A percentile compares a stretch with the other conserved stretches of the same genome.
These are phyloP conservation scores for Brotula barbata DNA, from an alignment of 2,797 vertebrate species.

Conservation along the genomic window DNA sequence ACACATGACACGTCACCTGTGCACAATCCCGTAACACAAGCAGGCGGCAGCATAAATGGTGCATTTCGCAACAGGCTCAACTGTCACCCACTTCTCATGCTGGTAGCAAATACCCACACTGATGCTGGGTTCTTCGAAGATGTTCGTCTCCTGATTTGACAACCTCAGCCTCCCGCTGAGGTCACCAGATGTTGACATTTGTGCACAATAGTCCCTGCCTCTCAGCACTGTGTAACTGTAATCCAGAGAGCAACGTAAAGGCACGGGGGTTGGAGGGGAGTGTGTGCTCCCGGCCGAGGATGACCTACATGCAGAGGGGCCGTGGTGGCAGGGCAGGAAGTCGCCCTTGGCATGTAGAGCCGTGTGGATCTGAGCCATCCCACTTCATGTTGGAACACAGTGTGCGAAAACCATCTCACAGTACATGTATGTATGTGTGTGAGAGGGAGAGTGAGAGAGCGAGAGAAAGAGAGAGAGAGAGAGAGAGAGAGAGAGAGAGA, in stretches of 20 bases:
- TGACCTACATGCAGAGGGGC: conserved; percentile 75
- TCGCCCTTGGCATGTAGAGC: conserved; percentile 46
- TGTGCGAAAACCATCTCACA: conserved; percentile 25
- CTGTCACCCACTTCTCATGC: conserved; percentile 4
- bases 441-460: conserved; percentile 19
- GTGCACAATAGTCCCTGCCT: too few species aligned
- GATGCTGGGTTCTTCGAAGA: conserved; percentile 17
- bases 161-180: conserved; percentile 14
- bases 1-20: too few species aligned
- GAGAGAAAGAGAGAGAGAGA: conserved; percentile 5
- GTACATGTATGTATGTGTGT: conserved; percentile 3
- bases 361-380: conserved; percentile 55
- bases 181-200: conserved; percentile 21
- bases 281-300: conserved; percentile 42
- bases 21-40: too few species aligned
- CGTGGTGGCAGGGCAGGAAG: conserved; percentile 61
- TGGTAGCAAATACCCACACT: conserved; percentile 25
- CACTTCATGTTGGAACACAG: conserved; percentile 19
- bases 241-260: conserved; percentile 1
- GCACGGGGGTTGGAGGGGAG: conserved; percentile 9
- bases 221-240: too few species aligned
- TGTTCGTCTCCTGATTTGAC: conserved; percentile 1
- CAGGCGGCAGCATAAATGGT: too few species aligned
- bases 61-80: too few species aligned
- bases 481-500: conserved; percentile 24